Base-by-base conservation (phyloP, 2,888 invertebrate species). In the Onthophagus sagittarius region DNA sequence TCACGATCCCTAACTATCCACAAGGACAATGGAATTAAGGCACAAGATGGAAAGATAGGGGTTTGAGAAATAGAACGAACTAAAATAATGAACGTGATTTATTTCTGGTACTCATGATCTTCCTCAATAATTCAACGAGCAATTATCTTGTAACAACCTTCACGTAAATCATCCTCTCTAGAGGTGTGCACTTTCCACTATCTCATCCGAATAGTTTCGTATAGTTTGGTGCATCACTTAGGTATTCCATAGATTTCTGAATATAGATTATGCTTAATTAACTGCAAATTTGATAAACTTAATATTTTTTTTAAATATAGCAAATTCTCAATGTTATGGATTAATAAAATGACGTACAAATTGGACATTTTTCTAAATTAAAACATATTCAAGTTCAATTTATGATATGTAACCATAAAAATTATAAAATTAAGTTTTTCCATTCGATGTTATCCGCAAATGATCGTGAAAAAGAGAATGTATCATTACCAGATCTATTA, bases 151-250 rank as follows among this genome's bases (percentile, higher is more conserved):
- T 23, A 63, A 53, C 69, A 32, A 72, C 69, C 69, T 72, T 62
- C 53, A 15, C 33, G 69, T 72, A 72, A 72, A 72, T 72, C 72
- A 72, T 69, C 23, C 23, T 15, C 23, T 23, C n/a, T 9, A 63
- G 23, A 31, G 14, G 63, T 23, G 39, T 67, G 73, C 23, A 39
- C 70, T 70, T 63, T 73, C 62, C 64, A 15, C 39, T 53, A 53
- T 53, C 39, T 53, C 2, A 53, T 11, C 9, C 11, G 39, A 53
- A 53, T 9, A 53, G 39, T 53, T 53, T 53, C 9, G 7, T 53
- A 53, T 7, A 53, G 39, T 53, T 23, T 23, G 23, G 23, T 23
- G 23, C 23, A 23, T 23, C 39, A 53, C 11, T 53, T 53, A 9
- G 39, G 39, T 9, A 9, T 9, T 53, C 11, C 39, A 53, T 9